Evolutionary conservation across 2,888 invertebrate species (phyloP).

Genomic region (Chalcosyrphus nemorum): DNA sequence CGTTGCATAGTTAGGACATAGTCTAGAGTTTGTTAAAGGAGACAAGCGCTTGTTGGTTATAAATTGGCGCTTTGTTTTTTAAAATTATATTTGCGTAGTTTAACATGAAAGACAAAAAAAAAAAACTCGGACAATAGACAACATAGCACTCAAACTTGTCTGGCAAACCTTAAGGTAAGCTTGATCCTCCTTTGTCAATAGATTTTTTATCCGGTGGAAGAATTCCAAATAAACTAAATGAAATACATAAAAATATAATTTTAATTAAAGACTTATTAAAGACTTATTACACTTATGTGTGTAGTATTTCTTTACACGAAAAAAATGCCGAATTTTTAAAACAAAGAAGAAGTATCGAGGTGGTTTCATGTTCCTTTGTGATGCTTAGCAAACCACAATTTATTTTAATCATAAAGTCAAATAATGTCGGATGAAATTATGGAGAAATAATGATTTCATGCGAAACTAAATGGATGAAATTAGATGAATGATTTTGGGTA

Average conservation of each 20-base stretch:
- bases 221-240: conserved; percentile 51
- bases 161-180: conserved; percentile 49
- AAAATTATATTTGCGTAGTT: not conserved
- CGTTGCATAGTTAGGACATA: not conserved
- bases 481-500: no score
- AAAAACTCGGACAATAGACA: conserved; percentile 7
- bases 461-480: no score
- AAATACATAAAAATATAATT: conserved; percentile 23
- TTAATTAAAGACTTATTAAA: no score
- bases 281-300: no score
- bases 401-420: no score
- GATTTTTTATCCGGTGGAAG: conserved; percentile 46
- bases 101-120: not conserved
- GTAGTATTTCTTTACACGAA: no score
- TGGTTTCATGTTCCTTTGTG: no score
- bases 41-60: not conserved
- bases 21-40: not conserved
- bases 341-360: no score
- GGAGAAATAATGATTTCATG: no score
- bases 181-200: conserved; percentile 4
- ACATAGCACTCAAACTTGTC: conserved; percentile 8
- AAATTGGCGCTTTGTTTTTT: not conserved
- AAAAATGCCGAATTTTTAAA: no score
- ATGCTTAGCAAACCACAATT: no score
- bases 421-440: no score